These are phyloP conservation scores for Apodemus speciosus DNA, from an alignment of 2,113 vertebrate genomes.

Conservation along the genomic window DNA sequence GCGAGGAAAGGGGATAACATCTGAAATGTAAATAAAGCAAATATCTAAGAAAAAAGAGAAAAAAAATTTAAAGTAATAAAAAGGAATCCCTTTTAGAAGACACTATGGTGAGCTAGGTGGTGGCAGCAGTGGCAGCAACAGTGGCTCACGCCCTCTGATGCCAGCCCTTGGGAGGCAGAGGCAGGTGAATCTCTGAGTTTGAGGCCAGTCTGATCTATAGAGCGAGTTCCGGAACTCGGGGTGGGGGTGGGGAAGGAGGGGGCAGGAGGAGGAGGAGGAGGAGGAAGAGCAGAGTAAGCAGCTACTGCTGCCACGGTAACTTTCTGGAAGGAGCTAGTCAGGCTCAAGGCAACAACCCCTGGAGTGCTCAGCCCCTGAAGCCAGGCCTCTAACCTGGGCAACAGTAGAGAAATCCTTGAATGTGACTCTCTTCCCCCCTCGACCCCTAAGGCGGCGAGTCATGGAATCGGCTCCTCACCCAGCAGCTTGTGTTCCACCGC, in stretches of 20 bases:
- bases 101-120: neutral
- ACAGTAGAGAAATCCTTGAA: neutral
- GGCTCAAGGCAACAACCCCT: neutral
- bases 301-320: neutral
- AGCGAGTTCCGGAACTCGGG: neutral
- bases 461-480: slow-evolving; percentile 41
- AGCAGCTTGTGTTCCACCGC: slow-evolving; percentile 58
- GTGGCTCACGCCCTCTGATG: neutral
- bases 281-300: no score
- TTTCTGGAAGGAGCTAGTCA: neutral
- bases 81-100: neutral
- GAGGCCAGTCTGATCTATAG: neutral
- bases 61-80: no score
- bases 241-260: no score
- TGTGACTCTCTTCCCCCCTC: neutral
- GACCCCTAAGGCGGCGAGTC: neutral
- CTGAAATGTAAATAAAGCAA: no score
- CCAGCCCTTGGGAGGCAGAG: neutral
- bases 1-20: no score
- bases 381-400: neutral
- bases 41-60: no score
- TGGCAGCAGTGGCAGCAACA: no score
- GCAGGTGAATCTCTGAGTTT: neutral
- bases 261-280: no score
- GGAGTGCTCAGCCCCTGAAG: neutral